Percentiles rank a stretch among this genome's conserved stretches.
Evolutionary conservation across 2,113 vertebrate species (phyloP).

Genomic region (Platysternon megacephalum): DNA sequence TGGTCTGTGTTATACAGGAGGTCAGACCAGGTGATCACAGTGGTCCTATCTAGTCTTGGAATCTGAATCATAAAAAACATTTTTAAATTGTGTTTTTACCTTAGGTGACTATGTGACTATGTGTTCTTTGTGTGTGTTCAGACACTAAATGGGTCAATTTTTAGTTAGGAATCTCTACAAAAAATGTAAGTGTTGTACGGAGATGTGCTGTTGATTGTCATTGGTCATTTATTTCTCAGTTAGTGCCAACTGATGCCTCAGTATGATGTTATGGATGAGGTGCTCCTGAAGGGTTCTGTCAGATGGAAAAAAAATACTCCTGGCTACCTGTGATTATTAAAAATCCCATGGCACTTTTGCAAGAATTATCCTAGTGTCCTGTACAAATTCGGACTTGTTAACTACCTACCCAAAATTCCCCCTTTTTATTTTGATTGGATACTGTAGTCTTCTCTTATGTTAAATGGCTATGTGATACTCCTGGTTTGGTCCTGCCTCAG

Average conservation of each 20-base stretch:
- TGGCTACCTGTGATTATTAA: not conserved
- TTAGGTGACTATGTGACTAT: not conserved
- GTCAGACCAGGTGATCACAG: not conserved
- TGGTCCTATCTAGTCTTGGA: not conserved
- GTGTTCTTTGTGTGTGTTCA: conserved; percentile 11
- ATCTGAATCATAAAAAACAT: not conserved
- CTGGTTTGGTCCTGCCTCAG: not conserved
- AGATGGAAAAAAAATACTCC: conserved; percentile 8
- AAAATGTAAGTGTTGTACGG: not conserved
- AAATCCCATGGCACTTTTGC: not conserved
- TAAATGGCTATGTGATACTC: not conserved
- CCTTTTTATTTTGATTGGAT: not conserved
- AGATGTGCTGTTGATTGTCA: conserved; percentile 2
- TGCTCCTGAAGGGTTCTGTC: not conserved
- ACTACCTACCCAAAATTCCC: not conserved
- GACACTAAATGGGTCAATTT: not conserved
- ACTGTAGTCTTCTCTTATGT: not conserved
- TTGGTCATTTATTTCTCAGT: conserved; percentile 52
- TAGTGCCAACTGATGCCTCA: not conserved
- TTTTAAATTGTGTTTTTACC: conserved; percentile 40
- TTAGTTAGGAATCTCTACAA: not conserved
- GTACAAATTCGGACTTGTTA: not conserved
- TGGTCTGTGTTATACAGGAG: not conserved
- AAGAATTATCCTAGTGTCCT: not conserved
- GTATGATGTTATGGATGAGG: not conserved